Base-by-base conservation (phyloP, 2,888 invertebrate species). In the Eulithis prunata region DNA sequence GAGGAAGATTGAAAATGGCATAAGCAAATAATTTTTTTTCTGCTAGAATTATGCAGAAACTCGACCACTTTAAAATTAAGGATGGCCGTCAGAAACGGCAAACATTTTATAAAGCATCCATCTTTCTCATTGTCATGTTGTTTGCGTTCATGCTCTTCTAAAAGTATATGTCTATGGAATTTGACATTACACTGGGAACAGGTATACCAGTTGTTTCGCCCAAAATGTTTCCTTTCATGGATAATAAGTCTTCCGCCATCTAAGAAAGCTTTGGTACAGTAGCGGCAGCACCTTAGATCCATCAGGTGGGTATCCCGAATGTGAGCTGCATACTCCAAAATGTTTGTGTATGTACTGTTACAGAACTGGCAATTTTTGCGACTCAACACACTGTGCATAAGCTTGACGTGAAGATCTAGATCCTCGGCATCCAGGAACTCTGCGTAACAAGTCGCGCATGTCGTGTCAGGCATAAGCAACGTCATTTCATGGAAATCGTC, bases 361-460 rank as follows among this genome's bases (percentile, higher is more conserved):
- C 92, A 92, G 7, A 89, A 79, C 4, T 80, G 75, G 66, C 92
- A 92, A 6, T 58, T 21, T 45, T 56, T 28, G 1, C 41, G 6
- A 6, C 41, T 13, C 60, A 13, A 7, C 6, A 12, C 8, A 43
- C 66, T 66, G 62, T 91, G 92, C 2, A 90, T 75, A 64, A 89
- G 89, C 0, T 67, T 63, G 2, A 84, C 52, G 59, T 92, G 92
- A 0, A 85, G 54, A 0, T 75, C 57, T 6, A 92, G 71, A 60
- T 92, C 92, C 1, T 83, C 85, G 0, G 78, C 70, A 13, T 91
- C 90, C 0, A 91, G 71, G 43, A 91, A 92, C 75, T 92, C 89
- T 1, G 89, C 88, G 32, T 69, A 71, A 57, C 89, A 90, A 56
- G 81, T 73, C 0, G 51, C 55, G 54, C 89, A 89, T 0, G 81